Evolutionary conservation across 2,113 vertebrate species (phyloP).

Genomic region (Castor canadensis): DNA sequence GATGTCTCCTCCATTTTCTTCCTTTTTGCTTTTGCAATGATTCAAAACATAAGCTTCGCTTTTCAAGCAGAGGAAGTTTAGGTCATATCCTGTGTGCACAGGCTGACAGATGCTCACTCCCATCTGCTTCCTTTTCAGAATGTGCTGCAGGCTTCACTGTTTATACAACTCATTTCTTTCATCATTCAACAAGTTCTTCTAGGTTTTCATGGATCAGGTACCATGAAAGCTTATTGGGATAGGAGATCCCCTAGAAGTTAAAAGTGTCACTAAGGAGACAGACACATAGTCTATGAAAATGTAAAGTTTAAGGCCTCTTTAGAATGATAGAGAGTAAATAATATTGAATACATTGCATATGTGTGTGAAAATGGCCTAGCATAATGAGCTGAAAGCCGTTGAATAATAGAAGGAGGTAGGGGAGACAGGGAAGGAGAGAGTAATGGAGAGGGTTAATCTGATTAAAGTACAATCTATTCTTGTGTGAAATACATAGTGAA

Average conservation of each 20-base stretch:
- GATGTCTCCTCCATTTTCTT: not conserved
- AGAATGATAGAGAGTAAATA: too few species aligned
- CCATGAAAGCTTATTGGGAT: not conserved
- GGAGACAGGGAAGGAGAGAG: too few species aligned
- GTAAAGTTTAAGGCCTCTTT: not conserved
- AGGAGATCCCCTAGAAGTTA: not conserved
- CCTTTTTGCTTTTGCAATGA: not conserved
- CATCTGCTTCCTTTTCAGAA: not conserved
- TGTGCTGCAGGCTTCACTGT: not conserved
- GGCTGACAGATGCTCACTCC: not conserved
- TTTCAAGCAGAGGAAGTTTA: slow-evolving; percentile 3
- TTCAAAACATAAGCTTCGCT: not conserved
- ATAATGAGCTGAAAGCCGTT: too few species aligned
- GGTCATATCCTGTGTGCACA: slow-evolving; percentile 37
- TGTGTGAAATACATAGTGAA: too few species aligned
- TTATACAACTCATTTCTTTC: not conserved
- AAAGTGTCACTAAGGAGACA: not conserved
- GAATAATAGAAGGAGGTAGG: too few species aligned
- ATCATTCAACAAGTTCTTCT: not conserved
- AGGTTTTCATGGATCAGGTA: not conserved
- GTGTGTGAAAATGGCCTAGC: too few species aligned
- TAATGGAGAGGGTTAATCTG: too few species aligned
- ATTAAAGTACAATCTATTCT: too few species aligned
- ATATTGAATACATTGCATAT: too few species aligned
- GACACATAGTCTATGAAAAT: not conserved